Conservation (phyloP, 2,113 vertebrate species). For the Dromaius novaehollandiae region DNA sequence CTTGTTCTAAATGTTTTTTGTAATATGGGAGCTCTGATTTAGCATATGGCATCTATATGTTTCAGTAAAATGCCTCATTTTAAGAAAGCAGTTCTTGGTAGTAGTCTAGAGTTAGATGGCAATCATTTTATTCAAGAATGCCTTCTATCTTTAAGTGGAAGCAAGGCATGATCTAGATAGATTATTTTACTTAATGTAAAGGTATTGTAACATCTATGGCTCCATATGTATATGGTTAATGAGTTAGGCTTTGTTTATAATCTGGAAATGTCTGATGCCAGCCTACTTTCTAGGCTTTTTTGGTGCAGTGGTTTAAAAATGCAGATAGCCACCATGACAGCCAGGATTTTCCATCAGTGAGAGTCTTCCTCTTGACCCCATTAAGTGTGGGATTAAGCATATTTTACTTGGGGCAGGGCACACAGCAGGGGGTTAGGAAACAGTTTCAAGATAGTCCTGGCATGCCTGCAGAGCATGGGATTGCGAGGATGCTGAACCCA, state of each 20-base stretch:
- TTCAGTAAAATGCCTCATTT: neutral
- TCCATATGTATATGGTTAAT: neutral
- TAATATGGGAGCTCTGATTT: neutral
- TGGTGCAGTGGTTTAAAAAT: neutral
- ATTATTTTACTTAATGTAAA: neutral
- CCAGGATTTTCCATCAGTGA: neutral
- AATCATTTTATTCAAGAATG: neutral
- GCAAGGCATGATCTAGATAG: accelerated
- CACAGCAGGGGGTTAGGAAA: neutral
- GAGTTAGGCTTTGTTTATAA: neutral
- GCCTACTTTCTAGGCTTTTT: neutral
- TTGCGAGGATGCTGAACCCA: neutral
- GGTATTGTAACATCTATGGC: neutral
- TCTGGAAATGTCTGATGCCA: neutral
- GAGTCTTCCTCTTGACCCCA: neutral
- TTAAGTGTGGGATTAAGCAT: neutral
- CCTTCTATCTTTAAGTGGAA: neutral
- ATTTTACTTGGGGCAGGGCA: neutral
- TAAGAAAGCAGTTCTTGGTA: neutral
- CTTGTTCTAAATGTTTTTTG: neutral
- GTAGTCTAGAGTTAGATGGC: neutral
- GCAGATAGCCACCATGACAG: neutral
- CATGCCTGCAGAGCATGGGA: accelerated
- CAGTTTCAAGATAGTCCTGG: neutral
- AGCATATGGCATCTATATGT: neutral